A percentile compares a stretch with the other conserved stretches of the same genome.
These are phyloP conservation scores for Microtus richardsoni DNA, from an alignment of 2,113 vertebrate genomes.

Conservation along the genomic window DNA sequence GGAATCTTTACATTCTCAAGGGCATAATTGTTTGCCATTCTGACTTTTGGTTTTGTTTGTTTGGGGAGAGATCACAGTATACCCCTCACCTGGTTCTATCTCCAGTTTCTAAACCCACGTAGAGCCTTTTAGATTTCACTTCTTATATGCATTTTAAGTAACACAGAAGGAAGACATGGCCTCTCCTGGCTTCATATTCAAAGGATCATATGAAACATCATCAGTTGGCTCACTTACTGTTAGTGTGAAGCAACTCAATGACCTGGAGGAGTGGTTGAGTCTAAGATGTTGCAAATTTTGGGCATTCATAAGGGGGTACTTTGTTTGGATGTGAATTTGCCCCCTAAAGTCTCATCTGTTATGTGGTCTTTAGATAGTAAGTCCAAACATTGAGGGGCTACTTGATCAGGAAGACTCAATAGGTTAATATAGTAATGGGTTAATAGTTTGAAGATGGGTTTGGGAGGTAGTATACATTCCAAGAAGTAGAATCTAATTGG, in stretches of 20 bases:
- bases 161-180: background rate
- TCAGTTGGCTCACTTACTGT: background rate
- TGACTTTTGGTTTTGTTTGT: background rate
- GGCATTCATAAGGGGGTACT: rapidly evolving
- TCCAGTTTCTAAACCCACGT: background rate
- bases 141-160: background rate
- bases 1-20: background rate
- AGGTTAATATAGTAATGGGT: background rate
- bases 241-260: background rate
- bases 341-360: background rate
- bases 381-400: background rate
- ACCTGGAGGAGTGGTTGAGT: background rate
- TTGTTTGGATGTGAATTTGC: no score
- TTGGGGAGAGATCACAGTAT: background rate
- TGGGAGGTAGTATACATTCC: background rate
- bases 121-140: background rate
- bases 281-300: background rate
- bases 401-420: background rate
- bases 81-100: background rate
- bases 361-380: background rate
- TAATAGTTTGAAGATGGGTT: background rate
- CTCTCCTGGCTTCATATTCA: background rate
- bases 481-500: background rate
- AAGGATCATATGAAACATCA: background rate
- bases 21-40: background rate